Evolutionary conservation across 1,140 invertebrate species (phyloP), one percentile per base, ranked within the genome.

Genomic region (Macrobrachium rosenbergii): DNA sequence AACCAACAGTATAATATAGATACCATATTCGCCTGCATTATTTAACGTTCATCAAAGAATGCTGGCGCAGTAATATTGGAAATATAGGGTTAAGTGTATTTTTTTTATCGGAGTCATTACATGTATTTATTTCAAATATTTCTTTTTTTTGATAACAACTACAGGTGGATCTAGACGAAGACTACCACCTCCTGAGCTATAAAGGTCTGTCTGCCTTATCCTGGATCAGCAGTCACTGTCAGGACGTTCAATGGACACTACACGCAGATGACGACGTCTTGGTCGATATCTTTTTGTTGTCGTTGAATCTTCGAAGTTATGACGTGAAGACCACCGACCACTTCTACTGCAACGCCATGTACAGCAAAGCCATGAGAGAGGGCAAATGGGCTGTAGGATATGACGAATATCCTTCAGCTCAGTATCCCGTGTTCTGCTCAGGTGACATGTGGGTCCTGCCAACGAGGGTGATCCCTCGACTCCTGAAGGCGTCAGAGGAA

Each of bases 101-200:
- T 52, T 52, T 52, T 2, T 0, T 52, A 0, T 52, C 2, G 12
- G 52, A 5, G 52, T 5, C 52, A 10, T 52, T 52, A 12, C 52
- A 52, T 52, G 0, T 52, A 52, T 52, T 12, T 37, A 37, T 10
- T 52, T 8, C 52, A 52, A 52, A 5, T 8, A 12, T 8, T 52
- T 12, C 2, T 52, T 52, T 52, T 5, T 52, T 52, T 52, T 12
- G 12, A 52, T 52, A 52, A 52, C 52, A 52, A 52, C 52, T 16
- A 60, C 43, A 81, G 78, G 78, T 60, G 3, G 78, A 81, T 59
- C 64, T 64, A 8, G n/a, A 11, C 28, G 78, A 81, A 16, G n/a
- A 81, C 62, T 81, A 81, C 62, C 78, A 64, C 14, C 60, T 81
- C 17, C 62, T 81, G 62, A 81, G 23, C 17, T 81, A 81, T 59